Percentiles rank a stretch among this genome's conserved stretches.
phyloP scores from a whole-genome alignment of 92 coral and sea anemone species.

The Porites rus region DNA sequence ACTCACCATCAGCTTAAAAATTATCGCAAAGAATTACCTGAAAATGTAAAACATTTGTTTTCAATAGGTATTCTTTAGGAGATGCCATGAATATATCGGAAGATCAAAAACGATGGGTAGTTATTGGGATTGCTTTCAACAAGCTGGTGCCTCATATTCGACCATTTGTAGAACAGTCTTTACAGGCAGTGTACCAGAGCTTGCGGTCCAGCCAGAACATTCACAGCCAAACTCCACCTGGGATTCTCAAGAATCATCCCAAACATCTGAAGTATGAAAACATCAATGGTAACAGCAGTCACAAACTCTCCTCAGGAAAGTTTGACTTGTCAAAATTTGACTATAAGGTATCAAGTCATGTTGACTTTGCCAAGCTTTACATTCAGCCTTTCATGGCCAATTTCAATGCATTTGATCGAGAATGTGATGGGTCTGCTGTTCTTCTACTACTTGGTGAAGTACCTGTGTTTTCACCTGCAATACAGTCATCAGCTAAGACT shows the following conservation, averaged over 20 bases:
- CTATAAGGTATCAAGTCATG: slow-evolving; percentile 37
- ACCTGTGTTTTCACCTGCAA: slow-evolving; percentile 18
- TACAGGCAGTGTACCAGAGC: slow-evolving; percentile 17
- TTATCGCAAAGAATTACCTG: too few species aligned
- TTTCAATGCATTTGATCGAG: slow-evolving; percentile 60
- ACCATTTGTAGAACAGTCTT: slow-evolving; percentile 28
- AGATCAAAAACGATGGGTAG: slow-evolving; percentile 66
- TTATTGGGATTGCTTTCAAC: slow-evolving; percentile 63
- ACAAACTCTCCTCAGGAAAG: slow-evolving; percentile 10
- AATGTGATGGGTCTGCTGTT: slow-evolving; percentile 58
- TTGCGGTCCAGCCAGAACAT: slow-evolving; percentile 14
- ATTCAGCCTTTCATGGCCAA: slow-evolving; percentile 67
- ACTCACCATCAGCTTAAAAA: too few species aligned
- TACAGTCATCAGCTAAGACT: slow-evolving; percentile 21
- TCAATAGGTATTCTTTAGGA: not conserved
- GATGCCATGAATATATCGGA: slow-evolving; percentile 20
- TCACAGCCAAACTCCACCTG: slow-evolving; percentile 24
- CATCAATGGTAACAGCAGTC: slow-evolving; percentile 29
- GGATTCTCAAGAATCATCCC: slow-evolving; percentile 16
- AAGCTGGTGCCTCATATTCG: slow-evolving; percentile 50
- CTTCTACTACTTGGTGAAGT: slow-evolving; percentile 43
- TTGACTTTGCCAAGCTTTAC: slow-evolving; percentile 57
- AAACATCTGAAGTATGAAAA: slow-evolving; percentile 24
- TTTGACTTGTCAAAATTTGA: slow-evolving; percentile 16
- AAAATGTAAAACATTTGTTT: too few species aligned